Evolutionary conservation across 1,140 invertebrate genomes (phyloP), one percentile per base, ranked within the genome.

Genomic region (Harpegnathos saltator): DNA sequence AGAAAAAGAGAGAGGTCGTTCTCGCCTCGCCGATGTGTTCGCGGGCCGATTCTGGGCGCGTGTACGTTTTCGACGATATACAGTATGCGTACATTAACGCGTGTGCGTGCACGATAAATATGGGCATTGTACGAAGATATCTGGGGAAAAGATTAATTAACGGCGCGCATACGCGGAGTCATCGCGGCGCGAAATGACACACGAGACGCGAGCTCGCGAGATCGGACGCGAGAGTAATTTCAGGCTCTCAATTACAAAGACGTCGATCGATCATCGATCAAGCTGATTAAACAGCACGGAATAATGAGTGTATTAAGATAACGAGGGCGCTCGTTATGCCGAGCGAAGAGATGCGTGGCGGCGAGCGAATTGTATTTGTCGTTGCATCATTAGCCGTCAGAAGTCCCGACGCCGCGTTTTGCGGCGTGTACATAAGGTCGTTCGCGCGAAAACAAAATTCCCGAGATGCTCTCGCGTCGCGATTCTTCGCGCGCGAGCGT

Each of bases 181-280:
- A 56, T 44, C n/a, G 44, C 3, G 54, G 44, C 17, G 0, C 62
- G 61, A 65, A 54, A 66, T 66, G 74, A 77, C 61, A 54, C 66
- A 52, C 73, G 48, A 33, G 44, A 50, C 44, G 11, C 38, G 38
- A 9, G 38, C 24, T 38, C n/a, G 26, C 26, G 1, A n/a, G 26
- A 44, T 38, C 26, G 56, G 38, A 59, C 26, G 4, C 22, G 1
- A 11, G 48, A 56, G 22, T 3, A 50, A 26, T 68, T 50, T 19
- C 17, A 48, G 3, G 29, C n/a, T 78, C n/a, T 78, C 29, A 56
- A 24, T 68, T 78, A 26, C 19, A 24, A 56, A 54, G 29, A 77
- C 11, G 11, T 66, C 50, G 62, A 77, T 66, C 26, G 26, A 56
- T 68, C 72, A 26, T 26, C 72, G 56, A 73, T 73, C 44, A 54